Conservation (phyloP, 2,888 invertebrate species). For the Ichneumoninae sp. region DNA sequence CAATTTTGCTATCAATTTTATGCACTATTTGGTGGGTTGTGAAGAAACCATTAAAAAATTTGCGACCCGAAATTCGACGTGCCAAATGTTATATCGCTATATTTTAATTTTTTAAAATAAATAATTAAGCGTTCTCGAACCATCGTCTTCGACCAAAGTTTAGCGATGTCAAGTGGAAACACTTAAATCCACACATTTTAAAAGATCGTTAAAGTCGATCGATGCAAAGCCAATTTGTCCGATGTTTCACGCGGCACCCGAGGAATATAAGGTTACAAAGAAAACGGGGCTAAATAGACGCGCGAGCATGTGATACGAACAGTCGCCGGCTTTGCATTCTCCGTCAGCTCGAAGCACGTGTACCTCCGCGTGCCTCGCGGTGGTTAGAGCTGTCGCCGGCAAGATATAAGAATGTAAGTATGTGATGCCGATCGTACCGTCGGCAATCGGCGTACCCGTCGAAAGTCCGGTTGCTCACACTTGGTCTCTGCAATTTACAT, state of each 20-base stretch:
- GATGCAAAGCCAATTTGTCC: not conserved
- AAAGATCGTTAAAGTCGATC: not conserved
- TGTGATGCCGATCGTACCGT: not conserved
- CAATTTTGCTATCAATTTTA: not conserved
- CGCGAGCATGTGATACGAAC: slow-evolving; percentile 7
- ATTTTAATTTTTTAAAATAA: not conserved
- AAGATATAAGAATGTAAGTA: slow-evolving; percentile 11
- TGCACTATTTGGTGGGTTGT: not conserved
- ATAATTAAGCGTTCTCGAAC: too few species aligned
- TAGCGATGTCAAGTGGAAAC: not conserved
- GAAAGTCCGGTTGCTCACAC: slow-evolving; percentile 4
- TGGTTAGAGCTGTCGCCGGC: slow-evolving; percentile 28
- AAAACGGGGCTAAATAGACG: slow-evolving; percentile 3
- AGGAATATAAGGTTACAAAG: not conserved
- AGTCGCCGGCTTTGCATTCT: slow-evolving; percentile 29
- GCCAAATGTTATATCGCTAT: not conserved
- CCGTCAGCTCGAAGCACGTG: slow-evolving; percentile 63
- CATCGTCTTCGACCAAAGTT: not conserved
- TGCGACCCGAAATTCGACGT: too few species aligned
- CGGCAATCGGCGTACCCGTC: slow-evolving; percentile 12
- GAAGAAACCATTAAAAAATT: not conserved
- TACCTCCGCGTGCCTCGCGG: slow-evolving; percentile 64
- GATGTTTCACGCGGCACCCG: not conserved
- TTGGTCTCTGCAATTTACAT: not conserved
- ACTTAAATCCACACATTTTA: not conserved